Evolutionary conservation across 2,888 invertebrate genomes (phyloP), one percentile per base, ranked within the genome.

Genomic region (Cataglyphis cursor): DNA sequence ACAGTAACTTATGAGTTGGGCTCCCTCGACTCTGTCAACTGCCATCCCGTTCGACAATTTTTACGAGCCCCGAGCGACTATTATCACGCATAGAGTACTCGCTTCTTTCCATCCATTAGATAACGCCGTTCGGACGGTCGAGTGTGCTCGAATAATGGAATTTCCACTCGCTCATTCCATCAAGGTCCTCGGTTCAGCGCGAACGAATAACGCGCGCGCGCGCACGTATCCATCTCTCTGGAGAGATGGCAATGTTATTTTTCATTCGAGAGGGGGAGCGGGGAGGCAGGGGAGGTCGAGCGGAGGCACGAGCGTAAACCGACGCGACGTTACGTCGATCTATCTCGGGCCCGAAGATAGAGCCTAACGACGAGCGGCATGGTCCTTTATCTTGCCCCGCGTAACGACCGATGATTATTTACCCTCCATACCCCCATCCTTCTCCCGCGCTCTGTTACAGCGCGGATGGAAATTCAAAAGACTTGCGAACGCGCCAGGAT

Each of bases 331-430:
- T 73, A 51, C 81, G 81, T 44, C 83, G 73, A 83, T 83, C 73
- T 28, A 73, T 81, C 85, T 78, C 64, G 62, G 65, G 64, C 57
- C 44, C 59, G 72, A 75, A 73, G 85, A 85, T 81, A 74, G 78
- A 70, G 70, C 68, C 64, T 86, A 86, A 86, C 87, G 86, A 84
- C 87, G 83, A 81, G 41, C 51, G 62, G 73, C 21, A 62, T 41
- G 31, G 57, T 38, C 84, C 51, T 82, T 82, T 72, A 76, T 65
- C 48, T 73, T 57, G 10, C 61, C 64, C 62, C 21, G 15, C 68
- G 62, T 85, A 85, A 85, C 81, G 88, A 76, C 70, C 84, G 57
- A 24, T 81, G 85, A 88, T 88, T 88, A 83, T 88, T 87, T 88
- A 83, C 62, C 78, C 78, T 85, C 83, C 85, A 57, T 72, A 62